Conservation (phyloP, 2,797 vertebrate species). For the Pseudocheirus occidentalis region DNA sequence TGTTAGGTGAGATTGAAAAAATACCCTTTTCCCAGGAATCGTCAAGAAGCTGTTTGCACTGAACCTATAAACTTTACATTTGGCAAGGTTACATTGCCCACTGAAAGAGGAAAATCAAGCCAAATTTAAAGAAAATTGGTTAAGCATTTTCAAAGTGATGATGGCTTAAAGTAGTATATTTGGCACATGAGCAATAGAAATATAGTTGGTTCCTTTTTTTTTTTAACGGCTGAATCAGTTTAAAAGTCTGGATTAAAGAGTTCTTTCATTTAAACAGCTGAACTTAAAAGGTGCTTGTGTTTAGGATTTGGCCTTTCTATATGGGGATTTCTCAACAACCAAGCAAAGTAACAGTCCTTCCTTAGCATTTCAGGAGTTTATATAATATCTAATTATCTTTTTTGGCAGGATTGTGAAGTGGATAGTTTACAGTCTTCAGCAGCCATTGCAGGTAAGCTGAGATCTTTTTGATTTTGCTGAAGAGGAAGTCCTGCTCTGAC, state of each 20-base stretch:
- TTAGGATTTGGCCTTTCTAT: constrained; percentile 36
- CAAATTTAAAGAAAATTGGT: constrained; percentile 49
- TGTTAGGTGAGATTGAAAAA: constrained; percentile 17
- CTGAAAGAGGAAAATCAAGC: constrained; percentile 37
- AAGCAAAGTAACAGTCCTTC: constrained; percentile 4
- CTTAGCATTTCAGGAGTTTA: constrained; percentile 19
- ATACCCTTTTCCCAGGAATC: background rate
- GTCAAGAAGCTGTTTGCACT: background rate
- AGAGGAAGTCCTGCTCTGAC: background rate
- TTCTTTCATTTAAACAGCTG: constrained; percentile 8
- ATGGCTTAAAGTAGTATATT: constrained; percentile 37
- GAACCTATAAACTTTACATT: constrained; percentile 39
- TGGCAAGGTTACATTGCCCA: constrained; percentile 30
- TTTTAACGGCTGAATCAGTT: constrained; percentile 30
- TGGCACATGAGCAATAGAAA: constrained; percentile 7
- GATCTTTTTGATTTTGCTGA: background rate
- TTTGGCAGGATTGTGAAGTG: background rate
- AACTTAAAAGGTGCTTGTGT: constrained; percentile 24
- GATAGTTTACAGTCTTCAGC: constrained; percentile 9
- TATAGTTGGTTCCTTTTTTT: background rate
- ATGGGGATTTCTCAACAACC: background rate
- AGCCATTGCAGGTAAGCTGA: background rate
- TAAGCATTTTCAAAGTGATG: constrained; percentile 50
- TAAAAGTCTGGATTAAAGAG: constrained; percentile 37
- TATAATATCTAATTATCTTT: constrained; percentile 32